Evolutionary conservation across 2,113 vertebrate species (phyloP).

Genomic region (Rhinoderma darwinii): DNA sequence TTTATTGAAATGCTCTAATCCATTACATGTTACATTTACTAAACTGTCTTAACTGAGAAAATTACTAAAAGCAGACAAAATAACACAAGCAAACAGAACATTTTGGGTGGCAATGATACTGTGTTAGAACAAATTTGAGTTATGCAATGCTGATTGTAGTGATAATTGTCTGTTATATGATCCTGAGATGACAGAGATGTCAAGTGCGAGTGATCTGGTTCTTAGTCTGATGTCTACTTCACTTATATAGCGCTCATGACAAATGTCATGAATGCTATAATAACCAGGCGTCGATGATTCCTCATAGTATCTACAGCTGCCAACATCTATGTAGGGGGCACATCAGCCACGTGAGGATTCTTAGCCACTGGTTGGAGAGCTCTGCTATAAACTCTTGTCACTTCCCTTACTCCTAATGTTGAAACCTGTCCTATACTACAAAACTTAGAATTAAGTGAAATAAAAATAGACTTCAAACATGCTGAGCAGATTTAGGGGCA

Average conservation of each 20-base stretch:
- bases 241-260: not conserved
- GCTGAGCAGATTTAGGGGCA: too few relatives aligned
- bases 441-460: too few relatives aligned
- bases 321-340: too few relatives aligned
- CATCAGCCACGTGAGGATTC: too few relatives aligned
- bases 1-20: not conserved
- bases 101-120: not conserved
- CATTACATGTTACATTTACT: not conserved
- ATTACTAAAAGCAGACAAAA: not conserved
- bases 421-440: too few relatives aligned
- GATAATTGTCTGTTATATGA: not conserved
- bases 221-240: not conserved
- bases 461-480: too few relatives aligned
- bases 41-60: not conserved
- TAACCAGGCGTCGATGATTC: not conserved
- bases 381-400: not conserved
- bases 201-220: not conserved
- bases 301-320: not conserved
- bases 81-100: not conserved
- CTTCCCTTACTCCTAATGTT: too few relatives aligned
- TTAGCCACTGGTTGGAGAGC: too few relatives aligned
- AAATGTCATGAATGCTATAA: not conserved
- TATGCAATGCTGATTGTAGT: not conserved
- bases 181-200: constrained; percentile 6
- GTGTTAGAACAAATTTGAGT: not conserved